These are phyloP conservation scores for Papilio elwesi DNA, from an alignment of 2,888 invertebrate genomes.

Conservation along the genomic window DNA sequence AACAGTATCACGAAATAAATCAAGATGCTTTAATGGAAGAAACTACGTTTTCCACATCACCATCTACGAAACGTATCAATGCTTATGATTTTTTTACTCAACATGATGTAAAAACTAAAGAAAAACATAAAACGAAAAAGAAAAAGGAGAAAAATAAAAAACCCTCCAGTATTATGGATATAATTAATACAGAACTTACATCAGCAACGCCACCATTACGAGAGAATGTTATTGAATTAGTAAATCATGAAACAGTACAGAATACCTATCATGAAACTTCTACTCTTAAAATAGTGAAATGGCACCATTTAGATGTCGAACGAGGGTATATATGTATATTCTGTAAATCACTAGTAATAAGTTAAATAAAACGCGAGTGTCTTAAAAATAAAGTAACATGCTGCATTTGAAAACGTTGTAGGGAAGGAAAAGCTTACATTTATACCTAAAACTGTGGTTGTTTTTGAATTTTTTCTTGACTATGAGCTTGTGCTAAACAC, in stretches of 20 bases:
- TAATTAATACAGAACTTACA: conserved; percentile 66
- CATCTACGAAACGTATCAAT: conserved; percentile 50
- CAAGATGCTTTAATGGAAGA: conserved; percentile 54
- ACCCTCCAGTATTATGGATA: conserved; percentile 63
- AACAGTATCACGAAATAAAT: conserved; percentile 73
- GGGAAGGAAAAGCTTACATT: no score
- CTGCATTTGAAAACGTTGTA: no score
- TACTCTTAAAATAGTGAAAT: conserved; percentile 45
- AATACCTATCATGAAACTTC: conserved; percentile 52
- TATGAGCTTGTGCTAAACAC: no score
- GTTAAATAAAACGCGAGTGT: no score
- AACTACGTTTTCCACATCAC: conserved; percentile 49
- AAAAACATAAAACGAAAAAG: conserved; percentile 25
- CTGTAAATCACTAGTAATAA: neutral
- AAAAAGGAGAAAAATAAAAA: conserved; percentile 55
- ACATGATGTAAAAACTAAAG: conserved; percentile 53
- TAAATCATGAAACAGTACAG: conserved; percentile 50
- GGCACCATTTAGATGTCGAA: conserved; percentile 55
- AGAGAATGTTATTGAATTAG: conserved; percentile 57
- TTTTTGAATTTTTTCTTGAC: no score
- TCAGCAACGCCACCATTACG: conserved; percentile 55
- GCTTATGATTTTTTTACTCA: conserved; percentile 70
- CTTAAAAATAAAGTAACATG: no score
- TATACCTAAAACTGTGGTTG: no score
- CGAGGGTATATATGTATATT: conserved; percentile 52